Base-by-base conservation (phyloP, 1,140 invertebrate species). In the Pissodes strobi region DNA sequence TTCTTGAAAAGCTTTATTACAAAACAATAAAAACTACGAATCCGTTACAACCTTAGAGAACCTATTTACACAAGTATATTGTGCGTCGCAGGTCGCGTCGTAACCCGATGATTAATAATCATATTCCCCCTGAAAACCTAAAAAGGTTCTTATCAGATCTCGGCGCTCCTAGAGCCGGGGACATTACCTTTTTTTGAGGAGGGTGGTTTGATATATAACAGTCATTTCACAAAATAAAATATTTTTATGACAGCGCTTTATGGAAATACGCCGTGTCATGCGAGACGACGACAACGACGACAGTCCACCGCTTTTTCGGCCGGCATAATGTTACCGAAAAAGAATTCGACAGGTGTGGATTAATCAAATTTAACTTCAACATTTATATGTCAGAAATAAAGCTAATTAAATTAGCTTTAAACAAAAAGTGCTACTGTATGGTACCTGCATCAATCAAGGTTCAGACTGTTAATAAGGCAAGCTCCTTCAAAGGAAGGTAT, bases 151-250 rank as follows among this genome's bases (percentile, higher is more conserved):
- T 63, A 69, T 69, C 67, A 56, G 67, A 69, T 69, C 52, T 52
- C 21, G 63, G 45, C 63, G 62, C 62, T 61, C 63, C 67, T 66
- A 60, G 56, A 43, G 38, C 23, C 34, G 57, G 55, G 55, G 57
- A 69, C 62, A 65, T 65, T 58, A 52, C 63, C 51, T 41, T 64
- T 64, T 62, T 58, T 60, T 65, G 39, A 56, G 51, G 52, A 61
- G 67, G 67, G 67, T 66, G 67, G 53, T 45, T 68, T 69, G 67
- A 69, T 69, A 66, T 69, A 69, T 69, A 62, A 66, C 64, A 64
- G 67, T 46, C 57, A 66, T 69, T 65, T 69, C 62, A 69, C 57
- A 69, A 64, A 69, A 69, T 69, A 64, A 66, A 69, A 69, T 69
- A 69, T 60, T 69, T 69, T 63, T 69, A 66, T 66, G 64, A 66